Evolutionary conservation across 1,140 invertebrate genomes (phyloP), one percentile per base, ranked within the genome.

Genomic region (Apis laboriosa): DNA sequence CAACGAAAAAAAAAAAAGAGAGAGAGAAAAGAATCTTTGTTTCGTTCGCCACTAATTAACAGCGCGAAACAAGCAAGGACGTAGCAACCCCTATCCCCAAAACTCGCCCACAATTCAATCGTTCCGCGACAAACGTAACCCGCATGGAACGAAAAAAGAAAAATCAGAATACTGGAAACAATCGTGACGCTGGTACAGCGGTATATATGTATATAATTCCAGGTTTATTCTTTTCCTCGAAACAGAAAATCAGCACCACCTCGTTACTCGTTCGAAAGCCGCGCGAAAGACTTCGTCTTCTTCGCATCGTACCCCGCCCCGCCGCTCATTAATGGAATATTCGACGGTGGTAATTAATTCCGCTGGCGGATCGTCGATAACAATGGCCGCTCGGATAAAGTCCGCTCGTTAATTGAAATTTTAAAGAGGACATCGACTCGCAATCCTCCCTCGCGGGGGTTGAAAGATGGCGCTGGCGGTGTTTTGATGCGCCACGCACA

Each of bases 241-340:
- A 74, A 74, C 21, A 51, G 58, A 43, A 24, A 51, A 28, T 28
- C 17, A 9, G 19, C 15, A 8, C 4, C 34, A 8, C 34, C 63
- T 81, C 63, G 80, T 81, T 81, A 81, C 28, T 60, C 70, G 49
- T 0, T 13, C 9, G 3, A 67, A 17, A 9, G 2, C 73, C 19
- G 13, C 71, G 72, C 49, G 24, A 60, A 67, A 60, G 80, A 24
- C 19, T 4, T 34, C 4, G 28, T 55, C 24, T 77, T 64, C 8
- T 53, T n/a, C 17, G 61, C 19, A 13, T 55, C 13, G 7, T 60
- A 43, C 1, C 7, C 64, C 13, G 24, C 55, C 17, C 11, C 63
- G 63, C 2, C 72, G 66, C 73, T 81, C 80, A 60, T 81, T 81
- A 81, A 81, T n/a, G 80, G 73, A 81, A 81, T 77, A 64, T 60